Base-by-base conservation (phyloP, 2,888 invertebrate genomes). In the Pilophorus perplexus region DNA sequence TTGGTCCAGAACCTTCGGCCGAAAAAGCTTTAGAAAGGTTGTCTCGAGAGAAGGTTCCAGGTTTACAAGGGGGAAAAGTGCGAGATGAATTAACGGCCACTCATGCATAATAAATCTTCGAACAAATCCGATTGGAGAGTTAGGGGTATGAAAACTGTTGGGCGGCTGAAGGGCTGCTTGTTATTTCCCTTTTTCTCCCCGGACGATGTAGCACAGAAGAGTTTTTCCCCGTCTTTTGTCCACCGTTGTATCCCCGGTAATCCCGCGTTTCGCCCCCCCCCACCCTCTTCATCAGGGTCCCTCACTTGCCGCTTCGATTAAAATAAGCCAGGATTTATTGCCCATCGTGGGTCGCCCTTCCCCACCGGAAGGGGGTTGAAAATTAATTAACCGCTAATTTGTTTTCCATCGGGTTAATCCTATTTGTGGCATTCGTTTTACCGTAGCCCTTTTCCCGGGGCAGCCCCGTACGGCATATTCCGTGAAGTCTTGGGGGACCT, bases 321-420 rank as follows among this genome's bases (percentile, higher is more conserved):
- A 62, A 62, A 62, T 62, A 62, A 62, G 62, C 62, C 62, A 12
- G 62, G 62, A 62, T 62, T 62, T 62, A 59, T 59, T 25, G 25
- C 50, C 50, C 50, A 25, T 14, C 5, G 22, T 4, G 25, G 22
- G 1, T 10, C 55, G 20, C 33, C 33, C 18, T 44, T 44, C 62
- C 14, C 27, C 46, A 16, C 42, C 57, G 59, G 22, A 23, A 48
- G 37, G 42, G 55, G 46, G 59, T 38, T 4, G 54, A 44, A 66
- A 62, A 70, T 70, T 69, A 70, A 70, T 70, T 70, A 68, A 70
- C 68, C 68, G 70, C 70, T 70, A 70, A 70, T 70, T 70, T 70
- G 68, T 70, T 69, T 68, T 46, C 70, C 68, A 48, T 46, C 60
- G 60, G 40, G 37, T 54, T 66, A 68, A 68, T 68, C 68, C 68